A percentile compares a stretch with the other conserved stretches of the same genome.
Evolutionary conservation across 64 coral and sea anemone species (phyloP).

Genomic region (Montipora cactus): DNA sequence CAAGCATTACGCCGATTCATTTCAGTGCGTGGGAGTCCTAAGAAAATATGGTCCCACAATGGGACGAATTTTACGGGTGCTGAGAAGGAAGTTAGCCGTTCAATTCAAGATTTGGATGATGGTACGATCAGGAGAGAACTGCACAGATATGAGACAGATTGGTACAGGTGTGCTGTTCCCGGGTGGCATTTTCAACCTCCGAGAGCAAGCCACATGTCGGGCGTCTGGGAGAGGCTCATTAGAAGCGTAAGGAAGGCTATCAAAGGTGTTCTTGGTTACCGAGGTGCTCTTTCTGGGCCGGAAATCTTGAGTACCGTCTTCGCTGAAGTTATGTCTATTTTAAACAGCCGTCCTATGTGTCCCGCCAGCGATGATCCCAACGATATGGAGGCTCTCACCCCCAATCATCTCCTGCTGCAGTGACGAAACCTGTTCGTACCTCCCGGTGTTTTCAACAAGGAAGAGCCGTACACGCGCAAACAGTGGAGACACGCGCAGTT

Average conservation of each 20-base stretch:
- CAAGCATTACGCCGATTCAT: conserved; percentile 31
- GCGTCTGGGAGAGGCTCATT: conserved; percentile 62
- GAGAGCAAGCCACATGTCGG: conserved; percentile 67
- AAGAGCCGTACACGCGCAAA: background rate
- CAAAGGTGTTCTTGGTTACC: conserved; percentile 42
- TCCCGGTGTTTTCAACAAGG: background rate
- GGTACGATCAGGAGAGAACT: conserved; percentile 27
- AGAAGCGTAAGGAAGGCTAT: conserved; percentile 52
- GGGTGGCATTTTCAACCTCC: conserved; percentile 67
- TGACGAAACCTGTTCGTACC: conserved; percentile 39
- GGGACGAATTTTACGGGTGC: conserved; percentile 47
- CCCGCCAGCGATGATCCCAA: conserved; percentile 46
- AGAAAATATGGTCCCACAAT: conserved; percentile 41
- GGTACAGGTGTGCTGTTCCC: conserved; percentile 8
- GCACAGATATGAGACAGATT: conserved; percentile 27
- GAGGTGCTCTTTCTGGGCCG: background rate
- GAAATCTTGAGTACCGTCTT: conserved; percentile 61
- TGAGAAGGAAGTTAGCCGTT: conserved; percentile 8
- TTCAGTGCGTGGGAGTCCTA: conserved; percentile 13
- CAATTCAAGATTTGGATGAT: conserved; percentile 22
- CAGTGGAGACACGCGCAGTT: conserved; percentile 30
- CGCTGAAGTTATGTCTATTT: conserved; percentile 56
- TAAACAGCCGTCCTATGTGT: conserved; percentile 62
- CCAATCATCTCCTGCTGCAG: conserved; percentile 30
- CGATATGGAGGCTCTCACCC: conserved; percentile 46